These are phyloP conservation scores for Astreopora myriophthalma DNA, from an alignment of 64 coral and sea anemone genomes.

Conservation along the genomic window DNA sequence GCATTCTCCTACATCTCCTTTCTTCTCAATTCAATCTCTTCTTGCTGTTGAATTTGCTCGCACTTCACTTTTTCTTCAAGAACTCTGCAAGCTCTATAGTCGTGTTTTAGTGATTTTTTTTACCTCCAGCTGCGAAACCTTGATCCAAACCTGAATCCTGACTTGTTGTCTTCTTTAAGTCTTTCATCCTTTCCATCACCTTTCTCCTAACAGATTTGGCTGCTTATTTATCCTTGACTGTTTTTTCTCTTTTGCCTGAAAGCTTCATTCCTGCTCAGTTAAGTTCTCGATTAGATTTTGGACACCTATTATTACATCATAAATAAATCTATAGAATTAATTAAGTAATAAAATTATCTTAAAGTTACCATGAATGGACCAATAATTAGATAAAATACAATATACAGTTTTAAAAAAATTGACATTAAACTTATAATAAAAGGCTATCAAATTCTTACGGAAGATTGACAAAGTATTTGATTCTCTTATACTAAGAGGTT, in stretches of 20 bases:
- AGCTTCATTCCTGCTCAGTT: not conserved
- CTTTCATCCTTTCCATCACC: not conserved
- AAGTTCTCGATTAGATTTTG: slow-evolving; percentile 4
- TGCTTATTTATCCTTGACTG: not conserved
- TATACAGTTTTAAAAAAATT: too few relatives aligned
- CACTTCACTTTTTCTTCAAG: slow-evolving; percentile 55
- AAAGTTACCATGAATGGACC: too few relatives aligned
- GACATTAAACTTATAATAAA: too few relatives aligned
- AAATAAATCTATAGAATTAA: too few relatives aligned
- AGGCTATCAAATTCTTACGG: too few relatives aligned
- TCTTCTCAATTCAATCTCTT: slow-evolving; percentile 44
- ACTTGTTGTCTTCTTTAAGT: not conserved
- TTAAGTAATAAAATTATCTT: too few relatives aligned
- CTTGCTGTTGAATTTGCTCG: slow-evolving; percentile 19
- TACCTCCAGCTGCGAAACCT: slow-evolving; percentile 40
- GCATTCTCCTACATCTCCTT: too few relatives aligned
- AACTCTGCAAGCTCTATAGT: slow-evolving; percentile 49
- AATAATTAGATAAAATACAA: too few relatives aligned
- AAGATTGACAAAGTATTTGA: too few relatives aligned
- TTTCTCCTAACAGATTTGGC: not conserved
- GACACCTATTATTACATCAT: slow-evolving; percentile 25
- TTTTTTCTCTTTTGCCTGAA: not conserved
- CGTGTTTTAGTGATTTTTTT: slow-evolving; percentile 36
- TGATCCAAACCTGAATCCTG: not conserved
- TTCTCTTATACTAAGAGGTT: too few relatives aligned